Conservation (phyloP, 2,113 vertebrate species). For the Dicerorhinus sumatrensis region DNA sequence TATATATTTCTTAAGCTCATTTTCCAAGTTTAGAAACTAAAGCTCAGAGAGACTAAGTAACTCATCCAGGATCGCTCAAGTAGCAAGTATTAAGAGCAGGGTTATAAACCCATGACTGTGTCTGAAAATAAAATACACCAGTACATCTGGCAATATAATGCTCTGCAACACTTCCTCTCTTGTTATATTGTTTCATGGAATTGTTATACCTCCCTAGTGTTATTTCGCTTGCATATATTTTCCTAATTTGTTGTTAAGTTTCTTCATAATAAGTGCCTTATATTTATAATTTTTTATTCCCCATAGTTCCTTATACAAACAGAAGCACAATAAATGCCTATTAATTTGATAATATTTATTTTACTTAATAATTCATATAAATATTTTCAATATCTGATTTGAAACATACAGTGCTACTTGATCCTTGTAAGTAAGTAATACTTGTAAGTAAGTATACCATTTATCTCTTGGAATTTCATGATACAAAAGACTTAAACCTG, state of each 20-base stretch:
- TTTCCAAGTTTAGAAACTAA: constrained; percentile 46
- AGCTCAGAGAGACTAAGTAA: background rate
- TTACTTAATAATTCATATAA: constrained; percentile 37
- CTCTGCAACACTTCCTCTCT: background rate
- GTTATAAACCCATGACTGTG: background rate
- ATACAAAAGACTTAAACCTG: constrained; percentile 26
- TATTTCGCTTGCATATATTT: background rate
- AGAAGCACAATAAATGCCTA: background rate
- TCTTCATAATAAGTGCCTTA: background rate
- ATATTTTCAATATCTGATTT: constrained; percentile 9
- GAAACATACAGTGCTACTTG: background rate
- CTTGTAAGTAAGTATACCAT: background rate
- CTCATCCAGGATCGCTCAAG: background rate
- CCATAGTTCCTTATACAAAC: background rate
- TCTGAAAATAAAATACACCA: background rate
- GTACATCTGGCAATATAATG: background rate
- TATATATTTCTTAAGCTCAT: background rate
- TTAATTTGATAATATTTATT: background rate
- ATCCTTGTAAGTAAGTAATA: background rate
- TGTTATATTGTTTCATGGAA: background rate
- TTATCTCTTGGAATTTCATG: constrained; percentile 41
- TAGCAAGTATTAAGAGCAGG: background rate
- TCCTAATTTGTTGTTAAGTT: background rate
- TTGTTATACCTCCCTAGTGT: background rate
- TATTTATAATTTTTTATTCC: background rate